These are phyloP conservation scores for Camponotus pennsylvanicus DNA, from an alignment of 1,140 invertebrate genomes.

Conservation along the genomic window DNA sequence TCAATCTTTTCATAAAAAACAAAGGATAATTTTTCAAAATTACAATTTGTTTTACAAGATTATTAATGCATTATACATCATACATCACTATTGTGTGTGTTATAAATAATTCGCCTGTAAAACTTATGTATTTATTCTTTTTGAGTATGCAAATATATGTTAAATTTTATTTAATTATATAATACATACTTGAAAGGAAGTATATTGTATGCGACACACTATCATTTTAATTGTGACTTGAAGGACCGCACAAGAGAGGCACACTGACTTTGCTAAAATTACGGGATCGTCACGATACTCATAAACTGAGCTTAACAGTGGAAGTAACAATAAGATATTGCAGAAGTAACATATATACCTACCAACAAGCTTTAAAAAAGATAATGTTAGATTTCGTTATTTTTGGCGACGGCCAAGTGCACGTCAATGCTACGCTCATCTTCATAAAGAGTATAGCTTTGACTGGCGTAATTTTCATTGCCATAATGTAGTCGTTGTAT, in stretches of 20 bases:
- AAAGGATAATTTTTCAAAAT: no score
- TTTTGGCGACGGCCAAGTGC: slow-evolving; percentile 15
- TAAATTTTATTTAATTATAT: neutral
- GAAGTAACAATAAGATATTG: slow-evolving; percentile 31
- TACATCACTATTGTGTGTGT: no score
- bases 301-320: slow-evolving; percentile 29
- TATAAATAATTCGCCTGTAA: neutral
- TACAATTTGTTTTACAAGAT: no score
- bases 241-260: slow-evolving; percentile 22
- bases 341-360: slow-evolving; percentile 13
- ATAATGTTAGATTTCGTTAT: neutral
- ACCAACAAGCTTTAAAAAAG: slow-evolving; percentile 13
- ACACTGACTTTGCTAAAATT: slow-evolving; percentile 48
- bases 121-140: neutral
- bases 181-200: slow-evolving; percentile 32
- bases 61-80: no score
- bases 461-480: slow-evolving; percentile 23
- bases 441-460: slow-evolving; percentile 10
- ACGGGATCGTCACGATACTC: slow-evolving; percentile 14
- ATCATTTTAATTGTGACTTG: slow-evolving; percentile 38
- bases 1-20: no score
- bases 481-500: neutral
- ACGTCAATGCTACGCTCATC: slow-evolving; percentile 31
- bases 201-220: neutral
- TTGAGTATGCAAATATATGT: neutral